Base-by-base conservation (phyloP, 2,113 vertebrate genomes). In the Ibidorhyncha struthersii region DNA sequence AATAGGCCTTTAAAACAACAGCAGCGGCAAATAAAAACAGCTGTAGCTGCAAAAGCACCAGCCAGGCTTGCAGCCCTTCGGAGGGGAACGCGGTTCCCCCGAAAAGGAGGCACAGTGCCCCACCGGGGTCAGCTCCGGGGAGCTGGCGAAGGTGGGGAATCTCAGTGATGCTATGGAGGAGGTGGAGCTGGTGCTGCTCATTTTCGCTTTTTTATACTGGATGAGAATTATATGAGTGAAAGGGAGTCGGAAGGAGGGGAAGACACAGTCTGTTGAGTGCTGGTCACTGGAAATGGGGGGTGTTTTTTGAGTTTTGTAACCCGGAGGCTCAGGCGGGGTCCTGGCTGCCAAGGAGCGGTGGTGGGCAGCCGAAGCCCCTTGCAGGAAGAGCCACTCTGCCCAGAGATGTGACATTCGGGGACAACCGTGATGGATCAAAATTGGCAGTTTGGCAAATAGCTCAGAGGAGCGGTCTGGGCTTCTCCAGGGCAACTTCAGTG, bases 1-100 rank as follows among this genome's bases (percentile, higher is more conserved):
- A 98, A 98, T 69, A 97, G 97, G 97, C 98, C 97, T 98, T 98
- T 98, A 98, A 98, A 98, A 97, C 97, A 95, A 97, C 97, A 84
- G 92, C 52, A 43, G 91, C 11, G 29, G 97, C 98, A 98, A 97
- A 98, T 92, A 95, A 94, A 97, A 97, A 82, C 98, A 97, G 97
- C 97, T 96, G 93, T 86, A 96, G 94, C 95, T 78, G 96, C 95
- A 80, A n/a, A 95, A 97, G 92, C 83, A 95, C 69, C 81, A 90
- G 95, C 43, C 81, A 90, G 79, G 69, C 91, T 62, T 34, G 62
- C 77, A 85, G 80, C 58, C 73, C 86, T 73, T 55, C 12, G 2
- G 49, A 88, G 65, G 52, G 62, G 58, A 76, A 22, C 12, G 22
- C 22, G 2, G 29, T 7, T 7, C 12, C 10, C 43, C 66, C 29